These are phyloP conservation scores for Silurus lanzhouensis DNA, from an alignment of 2,797 vertebrate species.

Conservation along the genomic window DNA sequence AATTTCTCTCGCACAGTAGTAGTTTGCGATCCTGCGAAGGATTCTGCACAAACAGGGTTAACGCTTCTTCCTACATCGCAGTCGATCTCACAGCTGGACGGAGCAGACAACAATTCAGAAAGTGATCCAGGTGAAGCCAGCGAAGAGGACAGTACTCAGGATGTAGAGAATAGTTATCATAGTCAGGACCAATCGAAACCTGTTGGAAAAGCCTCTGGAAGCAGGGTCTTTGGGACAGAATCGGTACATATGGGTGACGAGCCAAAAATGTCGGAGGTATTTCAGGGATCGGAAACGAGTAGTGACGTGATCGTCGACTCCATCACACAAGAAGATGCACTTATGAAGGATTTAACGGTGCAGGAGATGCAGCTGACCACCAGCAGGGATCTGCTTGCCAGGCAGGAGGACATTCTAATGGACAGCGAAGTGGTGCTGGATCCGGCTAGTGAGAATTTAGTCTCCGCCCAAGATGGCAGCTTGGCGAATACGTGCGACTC, in stretches of 20 bases:
- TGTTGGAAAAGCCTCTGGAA: not conserved
- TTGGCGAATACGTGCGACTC: conserved; percentile 44
- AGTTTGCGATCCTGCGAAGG: conserved; percentile 64
- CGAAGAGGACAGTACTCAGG: conserved; percentile 53
- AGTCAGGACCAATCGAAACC: conserved; percentile 41
- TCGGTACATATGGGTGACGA: not conserved
- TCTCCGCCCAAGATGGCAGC: conserved; percentile 51
- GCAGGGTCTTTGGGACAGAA: not conserved
- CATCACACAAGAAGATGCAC: conserved; percentile 56
- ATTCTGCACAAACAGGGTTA: conserved; percentile 55
- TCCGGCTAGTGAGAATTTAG: conserved; percentile 64
- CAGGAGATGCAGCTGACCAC: conserved; percentile 22
- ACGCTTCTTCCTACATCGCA: conserved; percentile 59
- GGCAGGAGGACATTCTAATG: conserved; percentile 61
- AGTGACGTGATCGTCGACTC: conserved; percentile 13
- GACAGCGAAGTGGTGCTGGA: conserved; percentile 63
- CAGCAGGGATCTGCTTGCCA: conserved; percentile 42
- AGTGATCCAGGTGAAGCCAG: conserved; percentile 73
- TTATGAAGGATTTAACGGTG: conserved; percentile 41
- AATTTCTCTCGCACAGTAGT: conserved; percentile 82
- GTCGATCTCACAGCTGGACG: conserved; percentile 85
- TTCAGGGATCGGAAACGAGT: conserved; percentile 15
- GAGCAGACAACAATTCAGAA: conserved; percentile 85
- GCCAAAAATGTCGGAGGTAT: not conserved
- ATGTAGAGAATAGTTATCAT: conserved; percentile 36